Evolutionary conservation across 2,797 vertebrate genomes (phyloP), one percentile per base, ranked within the genome.

Genomic region (Capromys pilorides): DNA sequence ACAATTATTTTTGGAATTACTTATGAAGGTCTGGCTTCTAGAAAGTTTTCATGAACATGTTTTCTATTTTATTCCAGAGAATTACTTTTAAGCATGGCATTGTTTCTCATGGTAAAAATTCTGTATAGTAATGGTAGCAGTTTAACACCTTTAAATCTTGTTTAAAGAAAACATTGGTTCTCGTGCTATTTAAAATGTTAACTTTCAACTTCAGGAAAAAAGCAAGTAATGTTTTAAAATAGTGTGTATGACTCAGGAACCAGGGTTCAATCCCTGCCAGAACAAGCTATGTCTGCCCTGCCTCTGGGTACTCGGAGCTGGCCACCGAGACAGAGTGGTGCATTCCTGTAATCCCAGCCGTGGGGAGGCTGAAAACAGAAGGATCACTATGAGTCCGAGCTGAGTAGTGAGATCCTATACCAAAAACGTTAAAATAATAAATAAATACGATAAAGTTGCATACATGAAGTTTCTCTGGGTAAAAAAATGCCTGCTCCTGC

Each of bases 111-210:
- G 21, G 1, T 83, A 93, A 96, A 93, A 22, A 21, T 82, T 96
- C 80, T 94, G 57, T 45, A 45, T 33, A 86, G 54, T 11, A 96
- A 93, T n/a, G 82, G 90, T 57, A 41, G 0, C 71, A 49, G 28
- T 90, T 95, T 84, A 81, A 77, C 45, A 80, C 36, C 77, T 88
- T 66, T 67, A 78, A 88, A 82, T 49, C 36, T 94, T 89, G 7
- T 90, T 84, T 93, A 93, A 39, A 86, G 39, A 51, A 90, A 94
- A 94, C 95, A 77, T 6, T 33, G 39, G 9, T 67, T 95, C 1
- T 5, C 31, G 49, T 79, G 1, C 62, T 94, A 26, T 67, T 1
- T 59, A 94, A 83, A 21, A 57, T 57, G 14, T 84, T 79, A 91
- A 77, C 4, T 31, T 39, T 77, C 7, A 92, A 80, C 85, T 90